phyloP scores from a whole-genome alignment of 1,140 invertebrate species.

The Pomacea maculata region DNA sequence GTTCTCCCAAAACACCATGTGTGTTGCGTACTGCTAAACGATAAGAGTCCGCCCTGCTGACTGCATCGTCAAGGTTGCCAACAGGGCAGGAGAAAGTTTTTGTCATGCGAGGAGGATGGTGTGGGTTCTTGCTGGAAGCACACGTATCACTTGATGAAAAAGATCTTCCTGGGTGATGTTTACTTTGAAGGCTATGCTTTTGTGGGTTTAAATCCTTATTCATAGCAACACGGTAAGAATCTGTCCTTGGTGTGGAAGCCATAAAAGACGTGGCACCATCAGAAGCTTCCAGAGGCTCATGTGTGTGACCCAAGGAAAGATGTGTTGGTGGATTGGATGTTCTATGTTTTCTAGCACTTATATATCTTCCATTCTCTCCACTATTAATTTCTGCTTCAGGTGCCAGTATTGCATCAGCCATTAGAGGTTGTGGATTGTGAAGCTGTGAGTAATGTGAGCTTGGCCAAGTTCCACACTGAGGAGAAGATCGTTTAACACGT shows the following conservation, averaged over 20 bases:
- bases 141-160: background rate
- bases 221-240: conserved; percentile 56
- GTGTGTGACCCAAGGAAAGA: conserved; percentile 7
- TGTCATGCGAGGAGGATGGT: background rate
- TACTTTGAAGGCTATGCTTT: background rate
- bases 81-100: conserved; percentile 21
- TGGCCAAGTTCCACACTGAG: conserved; percentile 2
- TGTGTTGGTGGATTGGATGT: background rate
- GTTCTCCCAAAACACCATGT: conserved; percentile 38
- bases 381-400: background rate
- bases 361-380: background rate
- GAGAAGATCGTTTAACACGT: background rate
- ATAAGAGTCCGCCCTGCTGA: conserved; percentile 54
- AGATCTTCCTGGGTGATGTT: background rate
- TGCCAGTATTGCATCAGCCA: background rate
- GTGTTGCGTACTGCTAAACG: conserved; percentile 52
- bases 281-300: background rate
- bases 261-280: background rate
- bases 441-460: background rate
- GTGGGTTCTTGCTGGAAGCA: background rate
- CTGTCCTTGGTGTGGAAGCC: conserved; percentile 26
- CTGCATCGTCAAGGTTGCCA: conserved; percentile 19
- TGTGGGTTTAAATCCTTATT: conserved; percentile 14
- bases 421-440: background rate
- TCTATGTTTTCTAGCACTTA: background rate